Base-by-base conservation (phyloP, 2,113 vertebrate genomes). In the Sardina pilchardus region DNA sequence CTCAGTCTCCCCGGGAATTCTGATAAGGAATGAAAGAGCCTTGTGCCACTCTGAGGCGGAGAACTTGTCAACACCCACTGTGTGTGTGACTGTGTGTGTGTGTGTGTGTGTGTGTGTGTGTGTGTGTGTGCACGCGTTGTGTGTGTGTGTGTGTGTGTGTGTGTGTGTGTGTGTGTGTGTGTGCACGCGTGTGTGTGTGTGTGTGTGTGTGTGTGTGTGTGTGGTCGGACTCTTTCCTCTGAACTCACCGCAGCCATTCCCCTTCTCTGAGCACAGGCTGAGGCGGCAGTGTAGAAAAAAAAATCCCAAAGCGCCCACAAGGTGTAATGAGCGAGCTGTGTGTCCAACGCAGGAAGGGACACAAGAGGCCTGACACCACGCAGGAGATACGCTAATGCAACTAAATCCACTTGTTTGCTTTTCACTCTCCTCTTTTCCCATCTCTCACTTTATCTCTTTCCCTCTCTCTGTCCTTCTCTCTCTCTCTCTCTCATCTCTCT, bases 1-100 rank as follows among this genome's bases (percentile, higher is more conserved):
- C 88, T 92, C 90, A 85, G 89, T 92, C 90, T 93, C 88, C 83
- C 81, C 16, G 71, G 88, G 48, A 87, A 81, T 81, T 90, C 83
- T 85, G 90, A 91, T 90, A 88, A 91, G 86, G 85, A 85, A 89
- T 87, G 85, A 87, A 85, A 91, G 82, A 47, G 83, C 67, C 87
- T 82, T 80, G 85, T 87, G 83, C 86, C 83, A 71, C 34, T 78
- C 71, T 36, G 34, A 78, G 71, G 71, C 34, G 71, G 71, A 39
- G 71, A 30, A 78, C 14, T 78, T 78, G 34, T 78, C 71, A 78
- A 78, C 71, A 78, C 30, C 16, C 14, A 30, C 44, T 53, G 6
- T 78, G 30, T 34, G 63, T 34, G 63, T 67, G 63, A n/a, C n/a
- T 34, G 63, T 71, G 6, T 34, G 26, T 36, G 67, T 34, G 30